A percentile compares a stretch with the other conserved stretches of the same genome.
Evolutionary conservation across 2,113 vertebrate genomes (phyloP).

Genomic region (Malaclemys terrapin): DNA sequence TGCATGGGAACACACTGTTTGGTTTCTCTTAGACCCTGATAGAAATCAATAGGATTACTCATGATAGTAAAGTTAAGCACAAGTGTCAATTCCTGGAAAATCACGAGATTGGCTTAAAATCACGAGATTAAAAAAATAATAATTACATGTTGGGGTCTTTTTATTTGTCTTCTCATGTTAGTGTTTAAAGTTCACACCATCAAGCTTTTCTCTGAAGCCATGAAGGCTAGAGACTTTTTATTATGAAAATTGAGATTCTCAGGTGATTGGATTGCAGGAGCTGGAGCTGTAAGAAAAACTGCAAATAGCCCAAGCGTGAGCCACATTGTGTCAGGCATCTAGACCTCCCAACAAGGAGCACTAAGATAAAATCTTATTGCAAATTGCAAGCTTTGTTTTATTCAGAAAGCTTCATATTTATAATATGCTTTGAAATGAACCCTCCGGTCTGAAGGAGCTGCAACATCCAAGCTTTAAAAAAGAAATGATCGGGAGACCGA

Average conservation of each 20-base stretch:
- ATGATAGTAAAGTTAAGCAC: background rate
- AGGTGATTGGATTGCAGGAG: background rate
- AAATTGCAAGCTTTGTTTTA: background rate
- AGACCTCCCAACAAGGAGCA: background rate
- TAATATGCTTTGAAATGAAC: background rate
- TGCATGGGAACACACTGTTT: background rate
- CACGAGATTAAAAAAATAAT: background rate
- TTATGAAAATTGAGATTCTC: background rate
- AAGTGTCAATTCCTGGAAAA: rapidly evolving
- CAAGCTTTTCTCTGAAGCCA: background rate
- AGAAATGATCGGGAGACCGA: background rate
- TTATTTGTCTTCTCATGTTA: background rate
- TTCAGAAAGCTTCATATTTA: background rate
- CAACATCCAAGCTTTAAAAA: background rate
- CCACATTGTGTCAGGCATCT: background rate
- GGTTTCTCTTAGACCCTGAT: background rate
- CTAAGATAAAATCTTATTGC: background rate
- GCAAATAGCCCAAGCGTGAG: background rate
- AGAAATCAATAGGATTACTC: background rate
- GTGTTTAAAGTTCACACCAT: background rate
- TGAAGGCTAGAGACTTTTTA: background rate
- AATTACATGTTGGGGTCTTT: background rate
- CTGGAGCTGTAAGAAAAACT: background rate
- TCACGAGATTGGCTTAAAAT: rapidly evolving
- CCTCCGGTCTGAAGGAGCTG: background rate